A percentile compares a stretch with the other conserved stretches of the same genome.
Conservation (phyloP, 23 tunicate genomes). For the Diplosoma virens region DNA sequence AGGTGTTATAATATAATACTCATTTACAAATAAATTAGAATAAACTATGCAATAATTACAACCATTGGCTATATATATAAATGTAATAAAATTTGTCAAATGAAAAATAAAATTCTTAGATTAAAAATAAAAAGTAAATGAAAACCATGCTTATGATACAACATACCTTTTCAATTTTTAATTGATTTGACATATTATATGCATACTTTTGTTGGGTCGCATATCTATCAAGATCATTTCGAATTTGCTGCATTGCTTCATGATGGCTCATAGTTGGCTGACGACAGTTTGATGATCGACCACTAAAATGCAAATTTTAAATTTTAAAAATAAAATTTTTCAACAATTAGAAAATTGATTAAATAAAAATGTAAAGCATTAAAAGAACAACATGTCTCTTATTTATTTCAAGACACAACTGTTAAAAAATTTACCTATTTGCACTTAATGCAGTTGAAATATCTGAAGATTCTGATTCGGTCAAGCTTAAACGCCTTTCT, state of each 20-base stretch:
- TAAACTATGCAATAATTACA: too few species aligned
- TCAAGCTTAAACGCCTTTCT: slow-evolving; percentile 55
- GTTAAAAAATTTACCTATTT: slow-evolving; percentile 1
- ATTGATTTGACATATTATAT: slow-evolving; percentile 37
- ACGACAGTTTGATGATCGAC: slow-evolving; percentile 26
- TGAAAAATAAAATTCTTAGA: too few species aligned
- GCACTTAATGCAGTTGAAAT: slow-evolving; percentile 17
- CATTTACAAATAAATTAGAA: too few species aligned
- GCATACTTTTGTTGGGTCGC: slow-evolving; percentile 51
- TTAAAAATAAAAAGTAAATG: too few species aligned
- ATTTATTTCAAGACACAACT: not conserved
- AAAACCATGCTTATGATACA: not conserved
- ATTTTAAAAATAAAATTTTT: too few species aligned
- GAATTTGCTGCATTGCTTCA: slow-evolving; percentile 52
- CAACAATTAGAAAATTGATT: not conserved
- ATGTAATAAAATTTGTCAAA: too few species aligned
- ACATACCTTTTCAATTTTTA: slow-evolving; percentile 70
- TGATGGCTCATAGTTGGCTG: slow-evolving; percentile 29
- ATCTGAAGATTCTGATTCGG: slow-evolving; percentile 73
- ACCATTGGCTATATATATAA: too few species aligned
- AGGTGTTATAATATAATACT: too few species aligned
- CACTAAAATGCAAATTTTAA: too few species aligned
- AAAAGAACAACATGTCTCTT: not conserved
- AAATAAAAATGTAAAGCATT: not conserved
- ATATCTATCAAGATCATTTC: slow-evolving; percentile 35